Conservation (phyloP, 2,797 vertebrate species). For the Chelon labrosus region DNA sequence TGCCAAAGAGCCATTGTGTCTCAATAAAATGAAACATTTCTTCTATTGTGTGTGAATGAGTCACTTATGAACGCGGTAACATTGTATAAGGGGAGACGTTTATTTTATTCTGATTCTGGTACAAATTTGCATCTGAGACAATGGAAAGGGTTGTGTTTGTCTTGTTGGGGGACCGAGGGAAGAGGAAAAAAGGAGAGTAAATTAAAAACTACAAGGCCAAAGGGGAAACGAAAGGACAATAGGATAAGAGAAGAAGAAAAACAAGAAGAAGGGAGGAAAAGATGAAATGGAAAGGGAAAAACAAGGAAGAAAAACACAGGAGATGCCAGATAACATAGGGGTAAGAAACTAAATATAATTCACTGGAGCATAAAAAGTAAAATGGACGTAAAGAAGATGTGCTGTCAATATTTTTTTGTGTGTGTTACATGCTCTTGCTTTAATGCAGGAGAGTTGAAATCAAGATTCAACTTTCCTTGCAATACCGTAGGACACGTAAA, state of each 20-base stretch:
- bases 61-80: conserved; percentile 83
- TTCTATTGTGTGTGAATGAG: conserved; percentile 82
- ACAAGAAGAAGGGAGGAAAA: neutral
- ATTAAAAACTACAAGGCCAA: neutral
- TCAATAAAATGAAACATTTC: conserved; percentile 84
- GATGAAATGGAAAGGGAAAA: neutral
- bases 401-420: too few species aligned
- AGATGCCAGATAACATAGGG: too few species aligned
- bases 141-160: conserved; percentile 77
- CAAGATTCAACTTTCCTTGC: too few species aligned
- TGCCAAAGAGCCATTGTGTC: conserved; percentile 86
- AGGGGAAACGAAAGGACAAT: neutral
- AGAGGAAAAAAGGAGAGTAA: neutral
- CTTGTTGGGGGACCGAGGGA: conserved; percentile 68
- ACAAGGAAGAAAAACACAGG: neutral
- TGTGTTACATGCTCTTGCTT: too few species aligned
- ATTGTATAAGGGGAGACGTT: conserved; percentile 76
- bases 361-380: neutral
- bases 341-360: neutral
- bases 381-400: neutral
- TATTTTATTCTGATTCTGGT: conserved; percentile 82
- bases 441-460: too few species aligned
- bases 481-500: too few species aligned
- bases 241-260: neutral
- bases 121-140: conserved; percentile 82